These are phyloP conservation scores for Fulmarus glacialis DNA, from an alignment of 2,113 vertebrate species.

Conservation along the genomic window DNA sequence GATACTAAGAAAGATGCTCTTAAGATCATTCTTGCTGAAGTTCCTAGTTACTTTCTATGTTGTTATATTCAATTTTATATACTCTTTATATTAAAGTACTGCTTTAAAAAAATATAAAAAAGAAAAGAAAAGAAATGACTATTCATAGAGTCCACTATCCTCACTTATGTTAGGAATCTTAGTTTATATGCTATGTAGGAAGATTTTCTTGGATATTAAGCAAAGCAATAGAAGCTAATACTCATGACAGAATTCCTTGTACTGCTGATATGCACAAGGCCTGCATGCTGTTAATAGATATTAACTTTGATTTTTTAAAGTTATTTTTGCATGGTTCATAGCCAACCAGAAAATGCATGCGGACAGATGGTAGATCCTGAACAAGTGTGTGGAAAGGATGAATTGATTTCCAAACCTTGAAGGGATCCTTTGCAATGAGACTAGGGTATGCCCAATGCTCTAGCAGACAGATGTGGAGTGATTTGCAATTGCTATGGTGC, in stretches of 20 bases:
- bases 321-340: neutral
- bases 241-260: neutral
- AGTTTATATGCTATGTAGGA: neutral
- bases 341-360: neutral
- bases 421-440: neutral
- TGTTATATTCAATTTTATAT: neutral
- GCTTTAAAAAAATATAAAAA: neutral
- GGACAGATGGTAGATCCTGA: neutral
- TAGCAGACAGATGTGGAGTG: neutral
- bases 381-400: neutral
- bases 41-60: neutral
- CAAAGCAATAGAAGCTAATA: neutral
- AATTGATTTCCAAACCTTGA: neutral
- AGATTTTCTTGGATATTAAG: neutral
- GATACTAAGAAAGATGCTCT: neutral
- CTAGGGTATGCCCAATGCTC: rapidly evolving
- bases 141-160: rapidly evolving
- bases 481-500: neutral
- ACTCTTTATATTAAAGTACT: neutral
- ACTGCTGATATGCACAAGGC: neutral
- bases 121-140: too few species aligned
- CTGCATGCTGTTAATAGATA: neutral
- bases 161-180: neutral
- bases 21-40: neutral
- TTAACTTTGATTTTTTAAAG: neutral